phyloP scores from a whole-genome alignment of 1,140 invertebrate genomes.

The Brachionus angularis region DNA sequence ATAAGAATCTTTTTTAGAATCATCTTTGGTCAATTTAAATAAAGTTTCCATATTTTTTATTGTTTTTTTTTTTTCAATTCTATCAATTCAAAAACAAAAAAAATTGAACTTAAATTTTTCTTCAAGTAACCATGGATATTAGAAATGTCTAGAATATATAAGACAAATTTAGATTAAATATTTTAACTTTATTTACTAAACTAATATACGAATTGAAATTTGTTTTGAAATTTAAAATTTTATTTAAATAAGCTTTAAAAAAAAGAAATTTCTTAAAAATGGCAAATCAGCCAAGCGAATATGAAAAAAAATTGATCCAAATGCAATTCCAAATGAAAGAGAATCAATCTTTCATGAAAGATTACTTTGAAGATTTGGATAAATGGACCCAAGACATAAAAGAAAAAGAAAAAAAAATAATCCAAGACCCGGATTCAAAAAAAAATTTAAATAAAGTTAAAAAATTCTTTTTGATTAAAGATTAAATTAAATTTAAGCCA shows the following conservation, averaged over 20 bases:
- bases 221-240: too few species aligned
- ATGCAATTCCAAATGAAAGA: conserved; percentile 52
- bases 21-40: background rate
- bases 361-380: conserved; percentile 70
- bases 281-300: background rate
- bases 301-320: conserved; percentile 37
- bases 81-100: too few species aligned
- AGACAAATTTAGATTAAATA: conserved; percentile 9
- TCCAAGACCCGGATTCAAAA: conserved; percentile 15
- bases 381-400: conserved; percentile 79
- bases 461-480: conserved; percentile 43
- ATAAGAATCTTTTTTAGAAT: conserved; percentile 20
- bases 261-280: conserved; percentile 24
- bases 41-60: too few species aligned
- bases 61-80: too few species aligned
- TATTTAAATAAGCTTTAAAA: too few species aligned
- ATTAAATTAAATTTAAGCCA: conserved; percentile 21
- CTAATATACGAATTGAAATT: too few species aligned
- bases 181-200: too few species aligned
- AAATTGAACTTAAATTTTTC: too few species aligned
- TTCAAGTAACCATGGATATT: conserved; percentile 26
- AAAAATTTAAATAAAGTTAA: conserved; percentile 38
- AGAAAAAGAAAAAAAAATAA: conserved; percentile 67
- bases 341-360: conserved; percentile 70
- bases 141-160: conserved; percentile 30